Base-by-base conservation (phyloP, 2,113 vertebrate genomes). In the Ondatra zibethicus region DNA sequence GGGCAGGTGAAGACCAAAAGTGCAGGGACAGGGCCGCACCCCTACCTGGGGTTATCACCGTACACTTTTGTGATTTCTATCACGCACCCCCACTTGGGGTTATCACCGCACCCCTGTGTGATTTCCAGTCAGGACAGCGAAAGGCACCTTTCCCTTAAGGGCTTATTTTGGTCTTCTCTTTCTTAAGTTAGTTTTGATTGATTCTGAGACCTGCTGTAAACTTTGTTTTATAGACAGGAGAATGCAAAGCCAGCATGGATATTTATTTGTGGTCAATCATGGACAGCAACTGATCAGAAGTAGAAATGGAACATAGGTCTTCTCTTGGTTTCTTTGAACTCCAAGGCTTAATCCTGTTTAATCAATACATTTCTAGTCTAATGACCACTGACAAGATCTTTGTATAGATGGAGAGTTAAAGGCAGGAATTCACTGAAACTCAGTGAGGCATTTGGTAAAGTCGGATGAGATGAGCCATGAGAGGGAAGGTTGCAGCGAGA, bases 141-240 rank as follows among this genome's bases (percentile, higher is more conserved):
- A 55, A 11, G 82, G 16, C 4, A 63, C 17, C 23, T 87, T 23
- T 87, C 76, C 25, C 13, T 12, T 25, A 73, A 85, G 16, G 29
- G 87, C 36, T 47, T 96, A 33, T 76, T 92, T 93, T 76, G 50
- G 25, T 55, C 21, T 89, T 94, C 9, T 94, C 2, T 86, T 61
- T 81, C 45, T 89, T 91, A 72, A 25, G 63, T 84, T 7, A 21
- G 3, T 89, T 12, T 42, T 33, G 33, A 66, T 36, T 36, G 33
- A 52, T n/a, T 70, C 42, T 52, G 50, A 33, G 61, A n/a, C 42
- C 47, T 72, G 81, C 9, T 65, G 33, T 58, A 76, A 50, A 70
- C 63, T 93, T 84, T 13, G 31, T 58, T 61, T 96, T 78, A 85
- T n/a, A 92, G 55, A 68, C 61, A 63, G 75, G 25, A 70, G 75